A percentile compares a stretch with the other conserved stretches of the same genome.
Evolutionary conservation across 2,113 vertebrate species (phyloP).

Genomic region (Galemys pyrenaicus): DNA sequence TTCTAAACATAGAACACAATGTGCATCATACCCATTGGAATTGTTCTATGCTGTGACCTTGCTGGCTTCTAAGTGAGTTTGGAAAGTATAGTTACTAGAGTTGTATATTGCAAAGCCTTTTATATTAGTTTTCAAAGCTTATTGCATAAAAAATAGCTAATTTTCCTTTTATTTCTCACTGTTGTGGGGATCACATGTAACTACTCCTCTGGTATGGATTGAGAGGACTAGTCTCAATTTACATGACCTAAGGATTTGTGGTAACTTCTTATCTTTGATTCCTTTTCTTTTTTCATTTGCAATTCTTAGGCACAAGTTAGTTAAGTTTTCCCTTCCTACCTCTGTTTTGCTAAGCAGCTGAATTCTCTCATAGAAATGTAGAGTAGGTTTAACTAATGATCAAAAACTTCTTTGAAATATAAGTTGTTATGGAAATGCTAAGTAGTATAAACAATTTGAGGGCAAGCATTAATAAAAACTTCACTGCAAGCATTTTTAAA

Average conservation of each 20-base stretch:
- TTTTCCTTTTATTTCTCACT: background rate
- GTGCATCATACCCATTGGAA: background rate
- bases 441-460: constrained; percentile 74
- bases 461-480: constrained; percentile 76
- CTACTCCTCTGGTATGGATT: background rate
- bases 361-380: constrained; percentile 61
- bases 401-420: constrained; percentile 76
- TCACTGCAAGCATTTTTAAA: constrained; percentile 74
- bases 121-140: background rate
- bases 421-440: constrained; percentile 75
- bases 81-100: background rate
- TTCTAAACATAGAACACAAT: background rate
- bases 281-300: constrained; percentile 20
- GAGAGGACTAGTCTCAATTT: background rate
- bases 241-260: background rate
- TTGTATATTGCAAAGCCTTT: background rate
- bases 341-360: constrained; percentile 63
- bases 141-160: background rate
- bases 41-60: background rate
- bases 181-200: background rate
- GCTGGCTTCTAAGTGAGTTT: background rate
- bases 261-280: background rate
- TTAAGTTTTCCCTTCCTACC: constrained; percentile 34
- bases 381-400: constrained; percentile 69
- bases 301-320: constrained; percentile 40